Evolutionary conservation across 2,797 vertebrate genomes (phyloP).

Genomic region (Alfaro cultratus): DNA sequence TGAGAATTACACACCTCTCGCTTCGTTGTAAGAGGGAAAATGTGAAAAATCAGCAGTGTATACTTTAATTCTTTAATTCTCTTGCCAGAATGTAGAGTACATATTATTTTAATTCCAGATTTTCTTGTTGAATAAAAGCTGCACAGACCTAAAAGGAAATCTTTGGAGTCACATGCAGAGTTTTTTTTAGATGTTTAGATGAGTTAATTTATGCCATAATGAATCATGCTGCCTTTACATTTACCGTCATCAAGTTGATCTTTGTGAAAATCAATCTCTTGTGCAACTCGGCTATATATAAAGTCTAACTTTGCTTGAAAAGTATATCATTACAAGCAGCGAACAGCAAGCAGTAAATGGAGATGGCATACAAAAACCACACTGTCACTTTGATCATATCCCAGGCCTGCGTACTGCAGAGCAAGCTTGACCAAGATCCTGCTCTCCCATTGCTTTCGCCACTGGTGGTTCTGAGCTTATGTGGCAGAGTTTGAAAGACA

Average conservation of each 20-base stretch:
- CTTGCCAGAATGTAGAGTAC: neutral
- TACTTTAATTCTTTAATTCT: neutral
- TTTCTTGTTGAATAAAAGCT: neutral
- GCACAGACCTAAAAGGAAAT: neutral
- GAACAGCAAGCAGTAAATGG: slow-evolving; percentile 29
- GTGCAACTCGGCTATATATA: slow-evolving; percentile 15
- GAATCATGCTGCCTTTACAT: neutral
- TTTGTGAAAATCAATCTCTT: slow-evolving; percentile 10
- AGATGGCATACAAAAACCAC: slow-evolving; percentile 24
- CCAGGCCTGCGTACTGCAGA: slow-evolving; percentile 24
- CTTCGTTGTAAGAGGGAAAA: neutral
- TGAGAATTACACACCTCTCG: neutral
- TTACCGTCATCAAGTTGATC: neutral
- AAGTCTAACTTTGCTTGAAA: slow-evolving; percentile 23
- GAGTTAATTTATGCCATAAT: slow-evolving; percentile 7
- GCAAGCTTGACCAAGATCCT: slow-evolving; percentile 25
- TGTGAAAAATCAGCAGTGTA: neutral
- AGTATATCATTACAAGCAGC: slow-evolving; percentile 13
- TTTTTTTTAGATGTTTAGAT: neutral
- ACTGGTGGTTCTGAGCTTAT: slow-evolving; percentile 31
- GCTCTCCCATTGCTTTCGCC: neutral
- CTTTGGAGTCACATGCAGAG: neutral
- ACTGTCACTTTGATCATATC: slow-evolving; percentile 46
- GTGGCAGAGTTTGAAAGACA: slow-evolving; percentile 41
- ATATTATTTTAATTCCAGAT: neutral